phyloP scores from a whole-genome alignment of 1,140 invertebrate species.

The Habropoda laboriosa region DNA sequence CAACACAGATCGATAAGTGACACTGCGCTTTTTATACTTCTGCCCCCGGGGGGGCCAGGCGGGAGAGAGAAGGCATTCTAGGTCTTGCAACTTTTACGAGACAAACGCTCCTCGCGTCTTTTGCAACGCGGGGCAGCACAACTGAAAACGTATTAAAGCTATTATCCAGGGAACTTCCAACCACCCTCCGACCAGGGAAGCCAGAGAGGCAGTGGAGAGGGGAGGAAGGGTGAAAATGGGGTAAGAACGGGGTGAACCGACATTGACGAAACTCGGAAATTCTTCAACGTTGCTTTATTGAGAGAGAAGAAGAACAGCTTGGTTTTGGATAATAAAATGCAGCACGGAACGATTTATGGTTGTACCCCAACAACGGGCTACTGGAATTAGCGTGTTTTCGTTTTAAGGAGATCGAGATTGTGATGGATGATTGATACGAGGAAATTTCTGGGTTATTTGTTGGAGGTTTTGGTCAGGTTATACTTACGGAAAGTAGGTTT shows the following conservation, averaged over 20 bases:
- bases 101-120: constrained; percentile 59
- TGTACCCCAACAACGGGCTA: no score
- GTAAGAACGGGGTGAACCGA: constrained; percentile 6
- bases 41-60: not conserved
- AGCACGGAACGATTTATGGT: no score
- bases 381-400: no score
- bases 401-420: no score
- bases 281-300: constrained; percentile 1
- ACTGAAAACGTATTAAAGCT: constrained; percentile 65
- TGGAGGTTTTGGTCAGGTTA: no score
- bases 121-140: constrained; percentile 33
- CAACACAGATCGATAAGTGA: constrained; percentile 32
- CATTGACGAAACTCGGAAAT: constrained; percentile 26
- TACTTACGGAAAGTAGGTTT: no score
- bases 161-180: constrained; percentile 52
- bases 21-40: constrained; percentile 15
- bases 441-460: no score
- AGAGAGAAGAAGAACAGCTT: not conserved
- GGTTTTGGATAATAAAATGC: not conserved
- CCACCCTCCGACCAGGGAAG: not conserved
- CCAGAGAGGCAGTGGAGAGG: not conserved
- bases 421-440: no score
- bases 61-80: not conserved
- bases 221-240: constrained; percentile 14
- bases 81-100: constrained; percentile 60